These are phyloP conservation scores for Drosophila ohnishii DNA, from an alignment of 1,140 invertebrate genomes.

Conservation along the genomic window DNA sequence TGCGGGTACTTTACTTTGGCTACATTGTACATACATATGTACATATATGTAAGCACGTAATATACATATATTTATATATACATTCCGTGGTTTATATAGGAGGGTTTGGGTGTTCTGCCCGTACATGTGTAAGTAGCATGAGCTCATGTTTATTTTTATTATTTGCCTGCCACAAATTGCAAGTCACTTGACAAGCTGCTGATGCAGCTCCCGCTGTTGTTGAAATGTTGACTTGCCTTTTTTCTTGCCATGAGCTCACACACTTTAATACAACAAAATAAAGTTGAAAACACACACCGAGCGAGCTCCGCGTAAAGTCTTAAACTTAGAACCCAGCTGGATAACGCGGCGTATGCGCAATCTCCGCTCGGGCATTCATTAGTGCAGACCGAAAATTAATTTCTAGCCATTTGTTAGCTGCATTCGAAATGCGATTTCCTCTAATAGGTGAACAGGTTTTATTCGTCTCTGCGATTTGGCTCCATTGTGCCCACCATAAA, in stretches of 20 bases:
- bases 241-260: constrained; percentile 67
- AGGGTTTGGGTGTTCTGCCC: constrained; percentile 58
- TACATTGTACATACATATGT: constrained; percentile 17
- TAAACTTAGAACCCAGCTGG: constrained; percentile 52
- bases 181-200: constrained; percentile 83
- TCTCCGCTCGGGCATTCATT: constrained; percentile 48
- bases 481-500: constrained; percentile 18
- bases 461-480: constrained; percentile 1
- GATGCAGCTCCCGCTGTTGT: constrained; percentile 83
- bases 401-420: constrained; percentile 63
- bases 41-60: constrained; percentile 1
- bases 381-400: constrained; percentile 64
- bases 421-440: constrained; percentile 50
- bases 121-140: constrained; percentile 78
- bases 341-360: constrained; percentile 69
- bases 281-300: constrained; percentile 24
- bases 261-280: constrained; percentile 32
- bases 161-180: constrained; percentile 78
- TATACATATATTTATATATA: constrained; percentile 10
- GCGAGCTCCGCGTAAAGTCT: constrained; percentile 35
- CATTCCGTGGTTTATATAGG: constrained; percentile 7
- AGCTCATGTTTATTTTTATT: constrained; percentile 83
- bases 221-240: constrained; percentile 83
- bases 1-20: constrained; percentile 69
- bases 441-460: constrained; percentile 40